These are phyloP conservation scores for Struthidea cinerea DNA, from an alignment of 2,113 vertebrate genomes.

Conservation along the genomic window DNA sequence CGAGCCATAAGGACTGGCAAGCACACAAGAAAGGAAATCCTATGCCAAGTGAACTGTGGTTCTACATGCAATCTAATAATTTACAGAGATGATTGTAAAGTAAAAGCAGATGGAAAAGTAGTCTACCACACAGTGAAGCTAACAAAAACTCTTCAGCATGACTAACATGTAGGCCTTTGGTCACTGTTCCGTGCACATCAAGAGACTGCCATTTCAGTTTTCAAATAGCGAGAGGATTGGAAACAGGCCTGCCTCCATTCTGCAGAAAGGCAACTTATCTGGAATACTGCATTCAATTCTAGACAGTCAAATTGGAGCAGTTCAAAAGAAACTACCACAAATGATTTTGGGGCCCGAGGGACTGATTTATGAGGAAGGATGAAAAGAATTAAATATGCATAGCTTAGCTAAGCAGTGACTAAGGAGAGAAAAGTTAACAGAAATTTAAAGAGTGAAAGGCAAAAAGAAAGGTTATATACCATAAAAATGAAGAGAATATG, in stretches of 20 bases:
- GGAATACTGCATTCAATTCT: background rate
- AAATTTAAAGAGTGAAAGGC: background rate
- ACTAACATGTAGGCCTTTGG: background rate
- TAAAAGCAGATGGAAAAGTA: slow-evolving; percentile 48
- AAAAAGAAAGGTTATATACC: background rate
- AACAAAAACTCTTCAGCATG: background rate
- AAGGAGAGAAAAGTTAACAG: background rate
- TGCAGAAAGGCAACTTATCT: background rate
- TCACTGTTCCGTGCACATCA: background rate
- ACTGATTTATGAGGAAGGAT: slow-evolving; percentile 50
- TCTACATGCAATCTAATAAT: background rate
- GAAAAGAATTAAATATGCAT: slow-evolving; percentile 53
- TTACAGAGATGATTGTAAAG: slow-evolving; percentile 15
- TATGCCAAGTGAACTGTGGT: background rate
- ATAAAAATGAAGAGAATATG: background rate
- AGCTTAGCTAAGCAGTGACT: slow-evolving; percentile 35
- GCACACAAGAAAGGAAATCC: background rate
- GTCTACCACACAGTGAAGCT: background rate
- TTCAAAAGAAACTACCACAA: slow-evolving; percentile 49
- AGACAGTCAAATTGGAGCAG: background rate
- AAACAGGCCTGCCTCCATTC: background rate
- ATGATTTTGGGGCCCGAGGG: background rate
- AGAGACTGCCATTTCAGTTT: background rate
- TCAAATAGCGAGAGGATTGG: background rate
- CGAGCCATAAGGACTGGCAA: background rate